Percentiles rank a stretch among this genome's conserved stretches.
phyloP scores from a whole-genome alignment of 1,140 invertebrate species.

The Drosophila biarmipes region DNA sequence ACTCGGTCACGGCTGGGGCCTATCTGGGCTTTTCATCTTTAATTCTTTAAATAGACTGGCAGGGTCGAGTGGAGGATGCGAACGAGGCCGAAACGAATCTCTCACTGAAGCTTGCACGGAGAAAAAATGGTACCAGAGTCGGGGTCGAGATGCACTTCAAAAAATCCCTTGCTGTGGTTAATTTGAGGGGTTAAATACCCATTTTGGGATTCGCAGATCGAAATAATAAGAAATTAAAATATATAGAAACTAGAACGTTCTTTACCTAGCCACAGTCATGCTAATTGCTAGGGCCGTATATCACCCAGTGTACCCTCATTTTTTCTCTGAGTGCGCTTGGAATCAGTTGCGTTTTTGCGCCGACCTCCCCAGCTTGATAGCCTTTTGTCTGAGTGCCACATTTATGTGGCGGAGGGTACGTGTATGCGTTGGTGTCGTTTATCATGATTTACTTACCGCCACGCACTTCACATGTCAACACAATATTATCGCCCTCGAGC shows the following conservation, averaged over 20 bases:
- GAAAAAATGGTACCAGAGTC: neutral
- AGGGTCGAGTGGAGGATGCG: conserved; percentile 40
- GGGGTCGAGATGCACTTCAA: neutral
- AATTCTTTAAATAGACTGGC: conserved; percentile 81
- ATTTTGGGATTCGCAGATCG: too few species aligned
- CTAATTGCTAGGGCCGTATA: too few species aligned
- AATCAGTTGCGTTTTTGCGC: conserved; percentile 63
- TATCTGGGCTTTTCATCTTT: conserved; percentile 74
- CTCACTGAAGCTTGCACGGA: conserved; percentile 13
- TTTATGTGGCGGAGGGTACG: conserved; percentile 67
- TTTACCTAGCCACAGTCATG: too few species aligned
- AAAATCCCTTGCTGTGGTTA: too few species aligned
- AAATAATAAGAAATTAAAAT: too few species aligned
- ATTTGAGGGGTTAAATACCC: too few species aligned
- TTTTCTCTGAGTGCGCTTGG: conserved; percentile 10
- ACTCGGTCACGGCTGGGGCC: conserved; percentile 31
- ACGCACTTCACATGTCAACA: conserved; percentile 94
- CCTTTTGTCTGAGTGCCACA: conserved; percentile 81
- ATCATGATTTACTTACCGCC: conserved; percentile 90
- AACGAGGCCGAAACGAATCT: conserved; percentile 23
- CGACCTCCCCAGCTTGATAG: conserved; percentile 68
- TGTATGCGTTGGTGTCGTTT: conserved; percentile 73
- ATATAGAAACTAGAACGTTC: too few species aligned
- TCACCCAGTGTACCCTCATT: neutral
- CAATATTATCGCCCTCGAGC: conserved; percentile 91